Evolutionary conservation across 2,888 invertebrate genomes (phyloP), one percentile per base, ranked within the genome.

Genomic region (Glaucopsyche alexis): DNA sequence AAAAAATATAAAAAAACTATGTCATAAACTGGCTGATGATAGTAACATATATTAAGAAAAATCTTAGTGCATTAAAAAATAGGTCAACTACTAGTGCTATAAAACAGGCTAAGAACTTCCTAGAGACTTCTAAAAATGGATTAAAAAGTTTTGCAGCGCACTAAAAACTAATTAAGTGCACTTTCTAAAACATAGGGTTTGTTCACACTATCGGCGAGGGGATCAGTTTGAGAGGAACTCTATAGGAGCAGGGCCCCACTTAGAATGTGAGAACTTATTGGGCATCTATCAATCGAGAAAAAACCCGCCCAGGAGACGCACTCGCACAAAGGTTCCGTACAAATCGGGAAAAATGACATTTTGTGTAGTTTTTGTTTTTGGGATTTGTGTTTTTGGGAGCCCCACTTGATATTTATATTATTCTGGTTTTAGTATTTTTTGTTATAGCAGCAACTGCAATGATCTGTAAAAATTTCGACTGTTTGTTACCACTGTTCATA

Each of bases 161-260:
- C 52, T 52, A 52, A 52, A 55, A 55, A 55, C 55, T 55, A 55
- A 55, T 55, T 55, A 55, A 55, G 55, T 55, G 55, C 55, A 29
- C 55, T 55, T 55, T 19, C 19, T 55, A 29, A 29, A 55, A 55
- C 55, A 55, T 19, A 55, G 19, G 11, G 19, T 19, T 52, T 9
- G 8, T 4, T 9, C 55, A 55, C 55, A 55, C 55, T 55, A 47
- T 47, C 47, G 55, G 11, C 52, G 55, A n/a, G 55, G 9, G 19
- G 40, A 40, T 40, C 40, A 5, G 40, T 40, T 16, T 52, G 9
- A 52, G 52, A 52, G 19, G 11, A 11, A 19, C 11, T 13, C 19
- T 11, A 52, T 5, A 19, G 11, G 47, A 47, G 47, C 47, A 9
- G 8, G 52, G 8, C 3, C 29, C 1, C 29, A 1, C 52, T 52